These are phyloP conservation scores for Melolontha melolontha DNA, from an alignment of 2,888 invertebrate genomes.

Conservation along the genomic window DNA sequence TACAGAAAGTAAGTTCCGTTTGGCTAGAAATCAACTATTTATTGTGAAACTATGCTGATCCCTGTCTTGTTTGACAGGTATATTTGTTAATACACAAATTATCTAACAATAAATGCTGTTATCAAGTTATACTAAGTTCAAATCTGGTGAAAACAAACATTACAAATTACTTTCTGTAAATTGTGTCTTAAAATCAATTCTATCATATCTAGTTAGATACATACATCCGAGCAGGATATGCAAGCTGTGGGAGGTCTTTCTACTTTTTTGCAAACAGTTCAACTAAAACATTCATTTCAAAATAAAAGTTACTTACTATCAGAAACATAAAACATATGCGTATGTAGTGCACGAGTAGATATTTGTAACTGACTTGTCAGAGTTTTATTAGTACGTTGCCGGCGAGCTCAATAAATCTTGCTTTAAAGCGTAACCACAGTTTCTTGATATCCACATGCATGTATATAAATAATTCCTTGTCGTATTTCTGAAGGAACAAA, in stretches of 20 bases:
- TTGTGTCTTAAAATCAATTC: too few relatives aligned
- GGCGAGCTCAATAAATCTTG: conserved; percentile 56
- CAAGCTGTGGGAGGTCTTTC: conserved; percentile 54
- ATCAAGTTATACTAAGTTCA: too few relatives aligned
- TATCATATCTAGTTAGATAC: conserved; percentile 6
- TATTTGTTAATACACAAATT: too few relatives aligned
- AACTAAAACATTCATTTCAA: conserved; percentile 53
- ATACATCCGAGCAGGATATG: too few relatives aligned
- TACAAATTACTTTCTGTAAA: too few relatives aligned
- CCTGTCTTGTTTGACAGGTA: too few relatives aligned
- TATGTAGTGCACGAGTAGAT: conserved; percentile 48
- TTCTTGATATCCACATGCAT: conserved; percentile 45
- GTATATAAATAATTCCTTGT: conserved; percentile 16
- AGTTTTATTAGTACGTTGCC: conserved; percentile 57
- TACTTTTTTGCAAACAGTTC: conserved; percentile 30
- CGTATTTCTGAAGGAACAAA: conserved; percentile 21
- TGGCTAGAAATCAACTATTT: too few relatives aligned
- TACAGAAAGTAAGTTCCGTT: too few relatives aligned
- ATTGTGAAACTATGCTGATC: too few relatives aligned
- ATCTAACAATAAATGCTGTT: too few relatives aligned
- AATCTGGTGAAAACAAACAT: too few relatives aligned
- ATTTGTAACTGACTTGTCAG: conserved; percentile 53
- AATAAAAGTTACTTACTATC: conserved; percentile 50
- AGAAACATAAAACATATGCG: conserved; percentile 8
- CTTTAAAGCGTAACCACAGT: conserved; percentile 51